Evolutionary conservation across 2,888 invertebrate species (phyloP).

Genomic region (Griposia aprilina): DNA sequence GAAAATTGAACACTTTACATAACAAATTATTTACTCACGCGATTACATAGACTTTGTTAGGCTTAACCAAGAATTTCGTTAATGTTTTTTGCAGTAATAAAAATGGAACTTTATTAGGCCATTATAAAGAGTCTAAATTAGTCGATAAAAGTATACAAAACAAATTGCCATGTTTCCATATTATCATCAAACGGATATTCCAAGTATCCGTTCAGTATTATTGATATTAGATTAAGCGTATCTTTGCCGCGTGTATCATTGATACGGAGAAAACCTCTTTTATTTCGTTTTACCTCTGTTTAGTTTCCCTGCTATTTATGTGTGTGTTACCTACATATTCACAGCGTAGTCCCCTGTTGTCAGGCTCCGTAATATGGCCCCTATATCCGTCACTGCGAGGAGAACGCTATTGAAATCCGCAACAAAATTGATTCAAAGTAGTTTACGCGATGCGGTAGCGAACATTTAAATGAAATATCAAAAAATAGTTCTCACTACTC

Average conservation of each 20-base stretch:
- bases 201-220: slow-evolving; percentile 30
- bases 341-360: slow-evolving; percentile 30
- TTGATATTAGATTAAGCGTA: slow-evolving; percentile 39
- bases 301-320: slow-evolving; percentile 17
- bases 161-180: slow-evolving; percentile 2
- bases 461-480: slow-evolving; percentile 49
- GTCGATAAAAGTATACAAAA: slow-evolving; percentile 27
- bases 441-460: slow-evolving; percentile 36
- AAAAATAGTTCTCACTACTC: slow-evolving; percentile 54
- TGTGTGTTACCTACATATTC: slow-evolving; percentile 21
- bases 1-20: slow-evolving; percentile 81
- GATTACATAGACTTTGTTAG: slow-evolving; percentile 54
- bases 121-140: slow-evolving; percentile 32
- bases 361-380: slow-evolving; percentile 31
- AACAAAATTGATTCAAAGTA: slow-evolving; percentile 31
- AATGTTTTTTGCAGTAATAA: slow-evolving; percentile 33
- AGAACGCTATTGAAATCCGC: slow-evolving; percentile 35
- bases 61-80: slow-evolving; percentile 41
- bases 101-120: slow-evolving; percentile 55
- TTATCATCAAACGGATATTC: background rate
- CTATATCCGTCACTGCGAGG: slow-evolving; percentile 42
- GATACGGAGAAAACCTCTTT: slow-evolving; percentile 31
- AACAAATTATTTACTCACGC: slow-evolving; percentile 71
- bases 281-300: slow-evolving; percentile 15
- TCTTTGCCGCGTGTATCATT: slow-evolving; percentile 12